Conservation (phyloP, 2,888 invertebrate genomes). For the Eupelmus urozonus region DNA sequence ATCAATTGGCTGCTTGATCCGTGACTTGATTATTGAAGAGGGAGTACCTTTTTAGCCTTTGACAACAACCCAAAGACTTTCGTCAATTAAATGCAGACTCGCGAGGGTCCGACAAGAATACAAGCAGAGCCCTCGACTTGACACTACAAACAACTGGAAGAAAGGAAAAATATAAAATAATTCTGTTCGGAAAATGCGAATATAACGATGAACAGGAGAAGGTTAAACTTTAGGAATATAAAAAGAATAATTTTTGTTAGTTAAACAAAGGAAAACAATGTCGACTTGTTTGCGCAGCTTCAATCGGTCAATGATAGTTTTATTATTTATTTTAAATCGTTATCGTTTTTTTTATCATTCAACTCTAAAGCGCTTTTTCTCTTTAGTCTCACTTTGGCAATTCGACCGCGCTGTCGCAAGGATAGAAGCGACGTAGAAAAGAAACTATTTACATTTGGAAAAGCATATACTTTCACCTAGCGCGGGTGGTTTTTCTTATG, state of each 20-base stretch:
- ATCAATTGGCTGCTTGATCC: constrained; percentile 46
- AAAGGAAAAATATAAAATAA: constrained; percentile 29
- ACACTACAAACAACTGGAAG: constrained; percentile 42
- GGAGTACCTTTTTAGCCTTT: constrained; percentile 56
- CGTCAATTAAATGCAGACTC: constrained; percentile 55
- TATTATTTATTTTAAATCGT: constrained; percentile 22
- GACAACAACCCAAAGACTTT: constrained; percentile 26
- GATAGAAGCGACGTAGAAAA: constrained; percentile 58
- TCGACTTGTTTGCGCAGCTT: constrained; percentile 46
- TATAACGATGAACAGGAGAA: constrained; percentile 30
- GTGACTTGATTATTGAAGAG: constrained; percentile 50
- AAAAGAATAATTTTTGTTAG: constrained; percentile 36
- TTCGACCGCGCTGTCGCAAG: constrained; percentile 55
- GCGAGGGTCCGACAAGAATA: constrained; percentile 1
- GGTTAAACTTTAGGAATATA: constrained; percentile 44
- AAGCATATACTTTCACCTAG: constrained; percentile 55
- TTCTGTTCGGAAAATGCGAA: constrained; percentile 23
- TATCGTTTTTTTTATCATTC: constrained; percentile 18
- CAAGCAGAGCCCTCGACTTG: not conserved
- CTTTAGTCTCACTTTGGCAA: constrained; percentile 61
- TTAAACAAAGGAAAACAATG: constrained; percentile 37
- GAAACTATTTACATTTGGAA: constrained; percentile 62
- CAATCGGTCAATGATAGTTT: constrained; percentile 32
- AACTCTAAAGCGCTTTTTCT: constrained; percentile 42
- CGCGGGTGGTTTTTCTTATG: constrained; percentile 16